Evolutionary conservation across 2,888 invertebrate species (phyloP).

Genomic region (Ochlodes sylvanus): DNA sequence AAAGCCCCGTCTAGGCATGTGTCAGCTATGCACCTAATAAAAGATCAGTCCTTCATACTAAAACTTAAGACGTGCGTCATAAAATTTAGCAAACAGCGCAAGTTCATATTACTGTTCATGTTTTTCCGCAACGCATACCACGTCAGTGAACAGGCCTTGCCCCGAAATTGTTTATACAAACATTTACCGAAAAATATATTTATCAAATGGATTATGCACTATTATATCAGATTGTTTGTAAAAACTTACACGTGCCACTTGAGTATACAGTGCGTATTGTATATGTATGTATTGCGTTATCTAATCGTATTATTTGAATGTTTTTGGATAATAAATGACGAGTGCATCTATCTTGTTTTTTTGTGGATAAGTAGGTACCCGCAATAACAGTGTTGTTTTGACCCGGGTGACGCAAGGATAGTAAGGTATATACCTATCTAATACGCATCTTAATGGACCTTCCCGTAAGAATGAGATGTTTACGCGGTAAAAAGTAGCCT

Average conservation of each 20-base stretch:
- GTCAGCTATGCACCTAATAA: too few relatives aligned
- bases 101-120: too few relatives aligned
- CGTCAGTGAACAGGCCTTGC: constrained; percentile 4
- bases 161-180: constrained; percentile 5
- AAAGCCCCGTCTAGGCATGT: too few relatives aligned
- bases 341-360: constrained; percentile 58
- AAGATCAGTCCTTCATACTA: too few relatives aligned
- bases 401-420: too few relatives aligned
- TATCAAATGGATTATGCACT: constrained; percentile 45
- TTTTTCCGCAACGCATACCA: background rate
- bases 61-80: too few relatives aligned
- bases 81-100: too few relatives aligned
- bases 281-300: constrained; percentile 45
- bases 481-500: too few relatives aligned
- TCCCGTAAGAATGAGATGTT: too few relatives aligned
- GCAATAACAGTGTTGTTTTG: background rate
- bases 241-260: constrained; percentile 62
- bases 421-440: too few relatives aligned
- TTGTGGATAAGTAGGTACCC: background rate
- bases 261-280: constrained; percentile 49
- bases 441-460: too few relatives aligned
- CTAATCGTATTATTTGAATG: constrained; percentile 39
- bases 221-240: constrained; percentile 42
- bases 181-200: constrained; percentile 13
- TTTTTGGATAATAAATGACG: constrained; percentile 61